Conservation (phyloP, 2,888 invertebrate genomes). For the Phorcus lineatus region DNA sequence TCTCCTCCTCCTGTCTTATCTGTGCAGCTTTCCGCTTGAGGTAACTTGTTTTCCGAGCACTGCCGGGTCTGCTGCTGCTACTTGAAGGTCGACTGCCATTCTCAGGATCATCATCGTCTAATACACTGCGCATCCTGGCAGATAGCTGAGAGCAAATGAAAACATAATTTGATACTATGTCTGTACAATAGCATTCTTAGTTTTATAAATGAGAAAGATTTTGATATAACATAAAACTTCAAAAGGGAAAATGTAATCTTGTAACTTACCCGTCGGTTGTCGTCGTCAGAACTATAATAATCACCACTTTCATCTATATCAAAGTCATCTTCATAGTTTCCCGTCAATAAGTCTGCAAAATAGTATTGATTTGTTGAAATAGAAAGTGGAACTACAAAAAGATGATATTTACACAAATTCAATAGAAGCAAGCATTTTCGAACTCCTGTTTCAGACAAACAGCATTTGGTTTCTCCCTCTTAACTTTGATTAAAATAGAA, state of each 20-base stretch:
- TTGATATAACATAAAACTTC: too few species aligned
- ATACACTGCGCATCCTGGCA: conserved; percentile 32
- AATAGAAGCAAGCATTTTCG: too few species aligned
- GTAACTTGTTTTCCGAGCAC: conserved; percentile 39
- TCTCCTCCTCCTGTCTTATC: conserved; percentile 40
- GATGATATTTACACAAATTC: too few species aligned
- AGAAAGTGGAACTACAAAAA: too few species aligned
- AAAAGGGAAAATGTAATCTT: too few species aligned
- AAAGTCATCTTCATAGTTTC: conserved; percentile 73
- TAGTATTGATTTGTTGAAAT: neutral
- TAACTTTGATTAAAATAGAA: too few species aligned
- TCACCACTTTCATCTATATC: conserved; percentile 56
- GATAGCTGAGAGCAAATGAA: too few species aligned
- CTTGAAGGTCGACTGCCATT: neutral
- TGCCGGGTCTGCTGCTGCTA: neutral
- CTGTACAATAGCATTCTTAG: too few species aligned
- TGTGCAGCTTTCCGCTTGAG: conserved; percentile 43
- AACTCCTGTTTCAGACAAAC: too few species aligned
- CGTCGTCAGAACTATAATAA: conserved; percentile 34
- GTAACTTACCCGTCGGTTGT: neutral
- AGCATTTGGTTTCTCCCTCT: too few species aligned
- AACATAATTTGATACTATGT: too few species aligned
- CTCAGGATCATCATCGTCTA: conserved; percentile 40
- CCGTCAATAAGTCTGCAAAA: conserved; percentile 64
- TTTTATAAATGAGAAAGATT: too few species aligned